These are phyloP conservation scores for Napeogenes inachia DNA, from an alignment of 2,888 invertebrate species.

Conservation along the genomic window DNA sequence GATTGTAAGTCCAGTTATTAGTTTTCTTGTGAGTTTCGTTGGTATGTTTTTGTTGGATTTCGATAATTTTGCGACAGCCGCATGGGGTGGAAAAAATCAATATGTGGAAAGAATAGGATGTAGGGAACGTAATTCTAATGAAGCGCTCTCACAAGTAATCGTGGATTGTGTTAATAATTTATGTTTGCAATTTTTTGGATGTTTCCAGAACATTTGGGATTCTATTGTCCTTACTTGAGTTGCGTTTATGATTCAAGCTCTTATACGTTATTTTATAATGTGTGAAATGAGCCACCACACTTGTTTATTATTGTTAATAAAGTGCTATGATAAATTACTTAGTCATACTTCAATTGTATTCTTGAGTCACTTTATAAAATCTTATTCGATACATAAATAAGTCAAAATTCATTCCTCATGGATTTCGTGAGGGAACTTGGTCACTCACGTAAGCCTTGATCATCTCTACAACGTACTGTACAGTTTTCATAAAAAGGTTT, in stretches of 20 bases:
- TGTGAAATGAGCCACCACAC: too few relatives aligned
- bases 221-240: neutral
- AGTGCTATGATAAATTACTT: too few relatives aligned
- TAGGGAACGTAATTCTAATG: slow-evolving; percentile 28
- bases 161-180: slow-evolving; percentile 4
- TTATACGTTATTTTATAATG: too few relatives aligned
- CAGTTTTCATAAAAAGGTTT: too few relatives aligned
- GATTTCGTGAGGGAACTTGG: too few relatives aligned
- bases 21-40: slow-evolving; percentile 73
- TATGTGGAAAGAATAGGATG: slow-evolving; percentile 31
- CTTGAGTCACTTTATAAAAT: too few relatives aligned
- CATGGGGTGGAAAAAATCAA: slow-evolving; percentile 37
- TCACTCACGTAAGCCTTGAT: too few relatives aligned
- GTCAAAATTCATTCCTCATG: too few relatives aligned
- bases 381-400: too few relatives aligned
- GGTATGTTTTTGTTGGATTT: slow-evolving; percentile 76
- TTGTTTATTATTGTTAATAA: too few relatives aligned
- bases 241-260: neutral
- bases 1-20: slow-evolving; percentile 73
- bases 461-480: too few relatives aligned
- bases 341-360: too few relatives aligned
- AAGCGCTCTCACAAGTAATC: slow-evolving; percentile 11
- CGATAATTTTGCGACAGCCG: slow-evolving; percentile 73
- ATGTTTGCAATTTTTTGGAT: neutral
- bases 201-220: neutral